A percentile compares a stretch with the other conserved stretches of the same genome.
These are phyloP conservation scores for Tyto alba DNA, from an alignment of 2,113 vertebrate genomes.

Conservation along the genomic window DNA sequence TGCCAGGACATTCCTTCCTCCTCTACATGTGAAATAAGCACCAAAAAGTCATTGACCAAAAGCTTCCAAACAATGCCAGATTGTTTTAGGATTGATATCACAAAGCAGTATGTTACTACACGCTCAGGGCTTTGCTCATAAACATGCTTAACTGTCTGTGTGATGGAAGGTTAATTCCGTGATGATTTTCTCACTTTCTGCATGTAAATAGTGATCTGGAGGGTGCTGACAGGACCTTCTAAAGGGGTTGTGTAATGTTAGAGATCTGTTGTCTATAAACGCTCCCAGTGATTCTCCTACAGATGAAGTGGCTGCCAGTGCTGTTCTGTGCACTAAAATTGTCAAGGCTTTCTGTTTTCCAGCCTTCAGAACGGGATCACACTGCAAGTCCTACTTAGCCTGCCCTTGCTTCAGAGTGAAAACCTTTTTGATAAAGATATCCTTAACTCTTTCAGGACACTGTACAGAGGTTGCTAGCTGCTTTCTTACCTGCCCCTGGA, in stretches of 20 bases:
- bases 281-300: background rate
- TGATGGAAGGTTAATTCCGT: background rate
- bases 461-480: background rate
- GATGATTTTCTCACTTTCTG: background rate
- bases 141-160: background rate
- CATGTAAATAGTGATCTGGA: background rate
- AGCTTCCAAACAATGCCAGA: background rate
- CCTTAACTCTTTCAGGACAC: background rate
- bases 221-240: background rate
- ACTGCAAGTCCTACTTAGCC: background rate
- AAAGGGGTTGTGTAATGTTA: background rate
- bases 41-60: background rate
- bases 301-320: background rate
- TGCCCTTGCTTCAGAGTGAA: background rate
- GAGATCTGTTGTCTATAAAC: background rate
- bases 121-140: background rate
- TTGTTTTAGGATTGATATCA: background rate
- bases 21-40: background rate
- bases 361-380: background rate
- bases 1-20: background rate
- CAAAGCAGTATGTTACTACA: background rate
- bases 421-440: background rate
- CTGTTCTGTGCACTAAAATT: background rate
- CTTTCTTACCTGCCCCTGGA: background rate
- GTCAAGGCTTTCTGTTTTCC: background rate